Percentiles rank a stretch among this genome's conserved stretches.
phyloP scores from a whole-genome alignment of 2,888 invertebrate species.

The Eupithecia centaureata region DNA sequence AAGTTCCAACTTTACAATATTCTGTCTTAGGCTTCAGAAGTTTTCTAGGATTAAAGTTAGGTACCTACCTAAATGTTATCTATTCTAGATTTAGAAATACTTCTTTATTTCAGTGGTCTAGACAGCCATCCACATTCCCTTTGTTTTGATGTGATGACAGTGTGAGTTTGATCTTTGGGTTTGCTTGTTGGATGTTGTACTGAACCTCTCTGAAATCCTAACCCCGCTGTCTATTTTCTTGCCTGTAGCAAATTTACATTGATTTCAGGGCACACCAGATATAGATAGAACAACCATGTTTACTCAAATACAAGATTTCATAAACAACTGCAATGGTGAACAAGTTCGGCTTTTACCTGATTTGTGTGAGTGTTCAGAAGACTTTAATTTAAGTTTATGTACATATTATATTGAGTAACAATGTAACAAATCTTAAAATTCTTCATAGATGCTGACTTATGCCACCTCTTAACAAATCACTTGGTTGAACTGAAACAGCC shows the following conservation, averaged over 20 bases:
- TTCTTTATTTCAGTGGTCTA: too few relatives aligned
- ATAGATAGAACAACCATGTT: conserved; percentile 84
- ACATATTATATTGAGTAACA: neutral
- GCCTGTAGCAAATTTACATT: neutral
- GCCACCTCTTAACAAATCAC: conserved; percentile 91
- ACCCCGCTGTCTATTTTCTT: neutral
- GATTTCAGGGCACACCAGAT: conserved; percentile 67
- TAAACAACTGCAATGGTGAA: conserved; percentile 93
- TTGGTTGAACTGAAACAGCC: conserved; percentile 91
- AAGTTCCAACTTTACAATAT: conserved; percentile 36
- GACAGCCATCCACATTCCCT: too few relatives aligned
- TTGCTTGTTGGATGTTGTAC: neutral
- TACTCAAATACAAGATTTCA: conserved; percentile 93
- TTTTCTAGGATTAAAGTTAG: neutral
- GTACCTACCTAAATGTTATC: neutral
- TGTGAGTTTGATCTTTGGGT: neutral
- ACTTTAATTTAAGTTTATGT: too few relatives aligned
- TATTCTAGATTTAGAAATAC: neutral
- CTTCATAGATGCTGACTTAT: conserved; percentile 91
- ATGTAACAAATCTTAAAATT: neutral
- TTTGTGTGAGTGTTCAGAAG: conserved; percentile 85
- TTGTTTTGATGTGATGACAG: neutral
- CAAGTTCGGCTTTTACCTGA: conserved; percentile 95
- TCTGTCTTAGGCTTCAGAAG: neutral
- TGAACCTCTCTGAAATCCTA: neutral